Evolutionary conservation across 2,888 invertebrate species (phyloP).

Genomic region (Mayetiola destructor): DNA sequence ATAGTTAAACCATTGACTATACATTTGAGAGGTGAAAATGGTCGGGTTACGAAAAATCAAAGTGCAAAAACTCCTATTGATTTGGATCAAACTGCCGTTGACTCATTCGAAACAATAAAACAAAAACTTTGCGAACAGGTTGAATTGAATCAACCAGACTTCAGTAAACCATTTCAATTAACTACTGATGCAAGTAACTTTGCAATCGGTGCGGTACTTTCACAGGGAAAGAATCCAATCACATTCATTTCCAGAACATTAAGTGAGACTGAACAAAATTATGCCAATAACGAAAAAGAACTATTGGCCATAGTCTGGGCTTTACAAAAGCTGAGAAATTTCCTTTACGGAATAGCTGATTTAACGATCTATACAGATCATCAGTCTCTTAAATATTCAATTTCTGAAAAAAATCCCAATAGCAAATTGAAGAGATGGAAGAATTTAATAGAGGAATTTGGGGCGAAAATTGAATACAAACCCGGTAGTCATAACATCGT

Average conservation of each 20-base stretch:
- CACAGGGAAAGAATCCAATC: conserved; percentile 24
- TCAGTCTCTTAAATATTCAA: conserved; percentile 27
- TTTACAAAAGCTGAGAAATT: conserved; percentile 27
- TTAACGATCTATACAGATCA: conserved; percentile 32
- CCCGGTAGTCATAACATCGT: conserved; percentile 19
- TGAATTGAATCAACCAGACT: conserved; percentile 28
- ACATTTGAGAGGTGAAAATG: conserved; percentile 10
- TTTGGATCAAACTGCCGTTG: neutral
- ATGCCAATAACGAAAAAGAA: conserved; percentile 28
- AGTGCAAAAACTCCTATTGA: conserved; percentile 5
- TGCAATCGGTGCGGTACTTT: conserved; percentile 24
- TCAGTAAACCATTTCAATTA: conserved; percentile 23
- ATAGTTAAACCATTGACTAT: conserved; percentile 18
- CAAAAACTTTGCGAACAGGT: conserved; percentile 21
- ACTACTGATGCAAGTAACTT: conserved; percentile 25
- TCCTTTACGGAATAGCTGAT: conserved; percentile 24
- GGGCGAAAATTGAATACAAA: conserved; percentile 22
- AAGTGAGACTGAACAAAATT: conserved; percentile 22
- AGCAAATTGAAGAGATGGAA: conserved; percentile 28
- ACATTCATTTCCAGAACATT: conserved; percentile 25
- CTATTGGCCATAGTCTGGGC: conserved; percentile 28
- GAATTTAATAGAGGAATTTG: conserved; percentile 24
- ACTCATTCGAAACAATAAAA: conserved; percentile 17
- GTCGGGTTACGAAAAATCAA: conserved; percentile 13
- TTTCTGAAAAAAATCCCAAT: conserved; percentile 29